Evolutionary conservation across 1,140 invertebrate genomes (phyloP).

Genomic region (Drosophila bocki): DNA sequence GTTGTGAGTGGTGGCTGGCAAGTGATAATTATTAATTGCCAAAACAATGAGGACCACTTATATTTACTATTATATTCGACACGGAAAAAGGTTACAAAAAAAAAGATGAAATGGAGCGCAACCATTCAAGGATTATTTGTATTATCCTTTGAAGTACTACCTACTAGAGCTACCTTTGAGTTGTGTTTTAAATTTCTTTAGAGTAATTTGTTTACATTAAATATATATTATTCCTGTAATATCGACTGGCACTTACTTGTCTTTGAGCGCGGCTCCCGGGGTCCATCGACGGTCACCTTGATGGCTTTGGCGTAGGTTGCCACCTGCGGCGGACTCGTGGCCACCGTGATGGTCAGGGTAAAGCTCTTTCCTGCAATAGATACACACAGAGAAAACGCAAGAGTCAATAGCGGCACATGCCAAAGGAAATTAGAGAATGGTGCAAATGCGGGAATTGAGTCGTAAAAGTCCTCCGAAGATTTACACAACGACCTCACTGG

Average conservation of each 20-base stretch:
- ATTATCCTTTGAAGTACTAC: no score
- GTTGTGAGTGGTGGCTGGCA: slow-evolving; percentile 31
- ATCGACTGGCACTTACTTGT: slow-evolving; percentile 91
- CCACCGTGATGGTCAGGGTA: slow-evolving; percentile 97
- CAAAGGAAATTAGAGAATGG: slow-evolving; percentile 17
- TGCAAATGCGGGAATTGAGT: slow-evolving; percentile 30
- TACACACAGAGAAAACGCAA: background rate
- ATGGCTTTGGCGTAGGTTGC: slow-evolving; percentile 98
- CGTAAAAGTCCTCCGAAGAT: slow-evolving; percentile 63
- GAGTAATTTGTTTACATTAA: background rate
- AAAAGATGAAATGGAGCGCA: background rate
- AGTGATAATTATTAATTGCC: slow-evolving; percentile 55
- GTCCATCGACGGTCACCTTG: slow-evolving; percentile 99
- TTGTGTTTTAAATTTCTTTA: background rate
- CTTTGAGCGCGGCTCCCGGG: slow-evolving; percentile 97
- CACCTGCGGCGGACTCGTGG: slow-evolving; percentile 96
- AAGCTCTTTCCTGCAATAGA: slow-evolving; percentile 96
- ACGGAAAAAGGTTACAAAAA: background rate
- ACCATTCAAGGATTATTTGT: slow-evolving; percentile 1
- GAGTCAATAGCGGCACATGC: slow-evolving; percentile 6
- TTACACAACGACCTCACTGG: slow-evolving; percentile 61
- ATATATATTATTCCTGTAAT: no score
- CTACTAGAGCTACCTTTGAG: background rate
- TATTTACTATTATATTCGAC: background rate
- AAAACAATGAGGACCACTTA: slow-evolving; percentile 35